phyloP scores from a whole-genome alignment of 2,797 vertebrate species.

The Gastrophryne carolinensis region DNA sequence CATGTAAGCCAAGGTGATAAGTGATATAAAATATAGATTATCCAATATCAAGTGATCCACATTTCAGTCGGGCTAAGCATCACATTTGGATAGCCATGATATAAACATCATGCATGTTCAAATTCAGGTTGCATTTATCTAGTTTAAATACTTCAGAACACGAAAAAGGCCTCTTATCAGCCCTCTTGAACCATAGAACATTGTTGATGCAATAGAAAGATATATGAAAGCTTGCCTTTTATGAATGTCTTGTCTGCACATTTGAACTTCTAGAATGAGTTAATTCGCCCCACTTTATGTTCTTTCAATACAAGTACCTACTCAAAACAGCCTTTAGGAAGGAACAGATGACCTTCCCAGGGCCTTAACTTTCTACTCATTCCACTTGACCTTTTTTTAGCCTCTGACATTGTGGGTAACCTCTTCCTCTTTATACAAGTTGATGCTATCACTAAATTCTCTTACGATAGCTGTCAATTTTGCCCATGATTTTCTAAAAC shows the following conservation, averaged over 20 bases:
- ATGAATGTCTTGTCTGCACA: neutral
- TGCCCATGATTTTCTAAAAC: neutral
- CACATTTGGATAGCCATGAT: no score
- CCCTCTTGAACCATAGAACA: neutral
- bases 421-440: constrained; percentile 18
- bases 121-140: neutral
- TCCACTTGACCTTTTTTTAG: constrained; percentile 28
- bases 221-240: neutral
- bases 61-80: no score
- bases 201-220: constrained; percentile 3
- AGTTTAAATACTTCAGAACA: neutral
- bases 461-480: neutral
- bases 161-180: neutral
- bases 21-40: no score
- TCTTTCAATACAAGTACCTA: neutral
- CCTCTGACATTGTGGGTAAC: constrained; percentile 19
- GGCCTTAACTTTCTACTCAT: constrained; percentile 6
- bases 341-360: constrained; percentile 9
- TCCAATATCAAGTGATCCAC: no score
- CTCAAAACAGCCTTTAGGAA: neutral
- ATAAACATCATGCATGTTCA: no score
- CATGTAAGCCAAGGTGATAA: no score
- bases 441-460: neutral
- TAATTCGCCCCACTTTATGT: neutral
- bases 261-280: neutral